A percentile compares a stretch with the other conserved stretches of the same genome.
These are phyloP conservation scores for Podilymbus podiceps DNA, from an alignment of 2,113 vertebrate species.

Conservation along the genomic window DNA sequence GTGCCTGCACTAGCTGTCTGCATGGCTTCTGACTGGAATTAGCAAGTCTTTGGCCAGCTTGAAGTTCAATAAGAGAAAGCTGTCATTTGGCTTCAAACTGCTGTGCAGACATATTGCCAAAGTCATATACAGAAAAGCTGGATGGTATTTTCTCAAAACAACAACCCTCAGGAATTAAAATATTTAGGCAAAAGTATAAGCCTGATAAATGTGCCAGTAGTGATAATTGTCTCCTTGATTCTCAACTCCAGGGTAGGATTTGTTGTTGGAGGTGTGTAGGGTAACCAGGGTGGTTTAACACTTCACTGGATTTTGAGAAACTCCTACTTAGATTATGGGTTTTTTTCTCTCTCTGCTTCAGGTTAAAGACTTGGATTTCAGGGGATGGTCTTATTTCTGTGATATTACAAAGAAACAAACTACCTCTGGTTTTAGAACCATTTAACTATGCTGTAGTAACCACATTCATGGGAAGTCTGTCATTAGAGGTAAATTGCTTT, in stretches of 20 bases:
- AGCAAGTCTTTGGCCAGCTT: neutral
- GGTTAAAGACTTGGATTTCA: neutral
- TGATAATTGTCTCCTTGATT: neutral
- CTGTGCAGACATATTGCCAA: neutral
- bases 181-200: neutral
- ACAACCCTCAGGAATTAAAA: neutral
- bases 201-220: neutral
- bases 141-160: neutral
- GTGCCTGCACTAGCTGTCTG: neutral
- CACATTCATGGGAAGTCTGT: neutral
- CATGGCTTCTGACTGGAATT: neutral
- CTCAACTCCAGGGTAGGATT: neutral
- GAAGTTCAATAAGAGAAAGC: neutral
- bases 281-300: neutral
- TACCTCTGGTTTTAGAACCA: neutral
- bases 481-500: neutral
- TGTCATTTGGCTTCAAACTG: neutral
- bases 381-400: neutral
- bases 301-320: neutral
- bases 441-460: neutral
- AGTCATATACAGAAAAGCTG: neutral
- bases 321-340: neutral
- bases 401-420: neutral
- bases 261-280: neutral
- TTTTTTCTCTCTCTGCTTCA: neutral